Conservation (phyloP, 2,113 vertebrate species). For the Ciconia maguari region DNA sequence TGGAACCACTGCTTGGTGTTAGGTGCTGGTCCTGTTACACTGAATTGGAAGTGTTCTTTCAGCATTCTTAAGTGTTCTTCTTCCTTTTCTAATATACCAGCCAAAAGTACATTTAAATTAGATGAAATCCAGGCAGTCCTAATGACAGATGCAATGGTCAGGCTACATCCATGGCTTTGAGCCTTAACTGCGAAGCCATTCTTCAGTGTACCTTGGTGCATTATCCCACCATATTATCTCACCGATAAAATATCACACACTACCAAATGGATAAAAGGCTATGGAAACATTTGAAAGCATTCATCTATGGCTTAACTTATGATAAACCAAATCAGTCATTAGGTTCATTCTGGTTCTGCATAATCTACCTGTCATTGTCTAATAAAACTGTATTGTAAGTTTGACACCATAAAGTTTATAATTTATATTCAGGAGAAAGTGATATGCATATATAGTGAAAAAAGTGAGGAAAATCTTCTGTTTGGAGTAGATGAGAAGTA, state of each 20-base stretch:
- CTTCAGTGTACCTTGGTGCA: not conserved
- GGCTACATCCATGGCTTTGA: not conserved
- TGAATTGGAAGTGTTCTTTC: not conserved
- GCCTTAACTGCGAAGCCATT: not conserved
- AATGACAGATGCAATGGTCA: not conserved
- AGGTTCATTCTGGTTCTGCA: not conserved
- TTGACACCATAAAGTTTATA: not conserved
- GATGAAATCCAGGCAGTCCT: not conserved
- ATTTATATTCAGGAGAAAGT: not conserved
- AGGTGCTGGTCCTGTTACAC: not conserved
- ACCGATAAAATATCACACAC: accelerated
- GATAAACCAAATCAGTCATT: not conserved
- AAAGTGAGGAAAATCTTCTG: not conserved
- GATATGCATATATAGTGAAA: not conserved
- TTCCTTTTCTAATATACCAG: not conserved
- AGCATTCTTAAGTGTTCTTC: not conserved
- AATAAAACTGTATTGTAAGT: not conserved
- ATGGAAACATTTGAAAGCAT: not conserved
- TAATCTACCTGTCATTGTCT: not conserved
- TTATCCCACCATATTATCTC: not conserved
- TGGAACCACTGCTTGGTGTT: not conserved
- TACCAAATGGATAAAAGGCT: not conserved
- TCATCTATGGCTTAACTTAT: not conserved
- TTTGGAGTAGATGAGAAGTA: not conserved
- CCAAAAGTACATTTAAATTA: not conserved